Evolutionary conservation across 2,888 invertebrate genomes (phyloP), one percentile per base, ranked within the genome.

Genomic region (Ditylenchus weischeri): DNA sequence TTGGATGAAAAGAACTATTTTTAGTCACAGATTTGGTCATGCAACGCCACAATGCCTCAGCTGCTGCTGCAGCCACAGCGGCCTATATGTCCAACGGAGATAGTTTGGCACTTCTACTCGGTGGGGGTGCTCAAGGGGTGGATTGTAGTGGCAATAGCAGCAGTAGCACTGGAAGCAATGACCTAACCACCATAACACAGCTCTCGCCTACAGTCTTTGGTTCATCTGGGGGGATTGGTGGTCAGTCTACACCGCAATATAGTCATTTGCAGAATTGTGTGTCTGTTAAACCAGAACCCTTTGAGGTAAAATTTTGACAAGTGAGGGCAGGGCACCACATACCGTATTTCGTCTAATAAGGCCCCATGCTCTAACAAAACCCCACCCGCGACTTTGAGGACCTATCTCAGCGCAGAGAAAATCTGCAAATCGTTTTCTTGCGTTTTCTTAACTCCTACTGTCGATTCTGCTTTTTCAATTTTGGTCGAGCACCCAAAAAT

Each of bases 161-260:
- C 49, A 62, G 64, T 35, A 64, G 54, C 64, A 64, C 54, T 23
- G 64, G 65, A 47, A 54, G 50, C 13, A 50, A 54, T 29, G 54
- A 54, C n/a, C 29, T 54, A 13, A 29, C 54, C n/a, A 29, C 54
- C n/a, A 10, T 54, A 1, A 54, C 54, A 10, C 54, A 54, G 10
- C 54, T 54, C 54, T 54, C 54, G 2, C 54, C 54, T 23, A 11
- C 54, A 29, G 29, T 54, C 21, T 29, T 23, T 8, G 29, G 29
- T 15, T 11, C 29, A 23, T 11, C 29, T 54, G 29, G 29, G 29
- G 29, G 29, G 29, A 29, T 5, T 29, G 54, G 67, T 78, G 15
- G 75, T 77, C 38, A 71, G 69, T 10, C 66, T 77, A 11, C 73
- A 38, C 72, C 74, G 51, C 70, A 67, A 21, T 36, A 36, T 21